These are phyloP conservation scores for Tetheella fluctuosa DNA, from an alignment of 2,888 invertebrate species.

Conservation along the genomic window DNA sequence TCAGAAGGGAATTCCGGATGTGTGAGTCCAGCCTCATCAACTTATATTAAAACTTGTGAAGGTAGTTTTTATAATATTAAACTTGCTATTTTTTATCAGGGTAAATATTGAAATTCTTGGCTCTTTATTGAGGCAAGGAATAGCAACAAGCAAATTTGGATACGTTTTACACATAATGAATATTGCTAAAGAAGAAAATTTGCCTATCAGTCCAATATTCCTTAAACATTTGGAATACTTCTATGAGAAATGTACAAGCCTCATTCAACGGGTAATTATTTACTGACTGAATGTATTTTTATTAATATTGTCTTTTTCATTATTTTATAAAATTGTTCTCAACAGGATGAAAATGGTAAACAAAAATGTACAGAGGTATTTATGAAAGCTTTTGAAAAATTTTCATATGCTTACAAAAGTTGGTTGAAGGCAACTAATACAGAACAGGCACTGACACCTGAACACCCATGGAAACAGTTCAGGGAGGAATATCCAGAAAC, in stretches of 20 bases:
- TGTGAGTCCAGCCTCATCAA: no score
- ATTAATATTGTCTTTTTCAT: background rate
- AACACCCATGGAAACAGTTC: conserved; percentile 88
- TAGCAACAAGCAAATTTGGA: conserved; percentile 83
- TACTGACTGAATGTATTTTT: background rate
- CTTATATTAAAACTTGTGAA: no score
- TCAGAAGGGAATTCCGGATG: no score
- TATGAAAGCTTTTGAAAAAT: conserved; percentile 64
- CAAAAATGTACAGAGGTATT: conserved; percentile 54
- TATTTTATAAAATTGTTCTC: conserved; percentile 19
- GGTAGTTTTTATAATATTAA: background rate
- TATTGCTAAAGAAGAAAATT: conserved; percentile 83
- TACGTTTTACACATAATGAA: conserved; percentile 89
- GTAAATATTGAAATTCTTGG: conserved; percentile 90
- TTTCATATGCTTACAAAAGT: conserved; percentile 54
- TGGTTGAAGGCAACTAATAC: conserved; percentile 72
- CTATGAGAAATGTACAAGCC: conserved; percentile 80
- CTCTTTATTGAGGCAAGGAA: conserved; percentile 88
- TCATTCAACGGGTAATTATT: conserved; percentile 71
- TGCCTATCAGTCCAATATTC: conserved; percentile 86
- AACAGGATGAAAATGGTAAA: conserved; percentile 61
- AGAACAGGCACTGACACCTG: conserved; percentile 62
- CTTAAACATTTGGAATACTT: conserved; percentile 86
- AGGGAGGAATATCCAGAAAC: conserved; percentile 69
- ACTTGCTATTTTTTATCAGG: conserved; percentile 59